These are phyloP conservation scores for Lepidocyrtinus sp. DNA, from an alignment of 2,888 invertebrate genomes.

Conservation along the genomic window DNA sequence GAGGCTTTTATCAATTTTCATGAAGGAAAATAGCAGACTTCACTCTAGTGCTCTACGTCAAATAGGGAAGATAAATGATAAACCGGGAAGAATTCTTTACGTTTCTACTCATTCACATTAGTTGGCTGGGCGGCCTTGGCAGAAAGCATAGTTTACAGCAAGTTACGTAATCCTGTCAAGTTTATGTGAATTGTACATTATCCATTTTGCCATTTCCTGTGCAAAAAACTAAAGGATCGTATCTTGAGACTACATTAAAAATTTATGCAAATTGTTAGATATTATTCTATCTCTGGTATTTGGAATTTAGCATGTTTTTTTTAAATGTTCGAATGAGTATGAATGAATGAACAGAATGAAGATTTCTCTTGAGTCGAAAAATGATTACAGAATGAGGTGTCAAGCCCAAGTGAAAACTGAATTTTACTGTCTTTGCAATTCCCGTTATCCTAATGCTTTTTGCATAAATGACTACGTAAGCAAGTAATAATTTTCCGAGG, in stretches of 20 bases:
- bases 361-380: not conserved
- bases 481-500: not conserved
- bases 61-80: not conserved
- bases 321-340: not conserved
- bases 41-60: not conserved
- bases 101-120: not conserved
- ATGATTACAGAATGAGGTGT: slow-evolving; percentile 8
- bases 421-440: not conserved
- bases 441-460: not conserved
- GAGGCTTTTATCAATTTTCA: not conserved
- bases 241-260: no score
- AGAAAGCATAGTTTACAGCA: not conserved
- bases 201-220: not conserved
- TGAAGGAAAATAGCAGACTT: no score
- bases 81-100: not conserved
- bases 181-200: no score
- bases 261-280: slow-evolving; percentile 7
- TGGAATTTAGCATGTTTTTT: no score
- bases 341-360: not conserved
- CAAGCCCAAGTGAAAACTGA: slow-evolving; percentile 2
- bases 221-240: no score
- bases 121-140: not conserved
- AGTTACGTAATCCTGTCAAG: not conserved
- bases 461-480: not conserved
- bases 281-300: no score